Evolutionary conservation across 2,113 vertebrate species (phyloP), one percentile per base, ranked within the genome.

Genomic region (Taurulus bubalis): DNA sequence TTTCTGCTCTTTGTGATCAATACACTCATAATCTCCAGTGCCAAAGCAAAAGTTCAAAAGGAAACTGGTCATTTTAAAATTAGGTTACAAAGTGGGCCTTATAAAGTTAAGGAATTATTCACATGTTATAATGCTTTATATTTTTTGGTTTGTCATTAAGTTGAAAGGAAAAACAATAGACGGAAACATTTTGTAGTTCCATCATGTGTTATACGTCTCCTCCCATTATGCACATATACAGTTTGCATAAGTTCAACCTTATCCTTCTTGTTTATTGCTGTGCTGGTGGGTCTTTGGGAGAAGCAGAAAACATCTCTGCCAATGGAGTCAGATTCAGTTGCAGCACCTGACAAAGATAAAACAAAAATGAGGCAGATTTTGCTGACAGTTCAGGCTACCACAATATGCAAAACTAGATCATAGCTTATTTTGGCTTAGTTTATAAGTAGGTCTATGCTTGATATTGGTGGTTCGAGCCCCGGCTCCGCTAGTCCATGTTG

Each of bases 261-360:
- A 70, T 90, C 79, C 34, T 79, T 86, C 34, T 65, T 28, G 0
- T 56, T 82, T 28, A 45, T 10, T n/a, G 38, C 12, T 65, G 69
- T 77, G 70, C 8, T 53, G 49, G 30, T 55, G 1, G 79, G 3
- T 68, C 4, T 55, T 49, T 85, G 60, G n/a, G 88, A 75, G 79
- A 92, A 93, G 38, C 12, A 40, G 81, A 87, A 93, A 71, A 84
- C 77, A 60, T 92, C 90, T 71, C 24, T 30, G 71, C 49, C 53
- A 36, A 0, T 62, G 15, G 32, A 36, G 10, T 53, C 45, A 38
- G 32, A 67, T 10, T 68, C 67, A 34, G 34, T 12, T 32, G 15
- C 59, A 6, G 20, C 40, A 78, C 67, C 90, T 92, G 85, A 59
- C 11, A 63, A 72, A 18, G 71, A 53, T 20, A 71, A 28, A 60